Evolutionary conservation across 2,113 vertebrate genomes (phyloP).

Genomic region (Salvator merianae): DNA sequence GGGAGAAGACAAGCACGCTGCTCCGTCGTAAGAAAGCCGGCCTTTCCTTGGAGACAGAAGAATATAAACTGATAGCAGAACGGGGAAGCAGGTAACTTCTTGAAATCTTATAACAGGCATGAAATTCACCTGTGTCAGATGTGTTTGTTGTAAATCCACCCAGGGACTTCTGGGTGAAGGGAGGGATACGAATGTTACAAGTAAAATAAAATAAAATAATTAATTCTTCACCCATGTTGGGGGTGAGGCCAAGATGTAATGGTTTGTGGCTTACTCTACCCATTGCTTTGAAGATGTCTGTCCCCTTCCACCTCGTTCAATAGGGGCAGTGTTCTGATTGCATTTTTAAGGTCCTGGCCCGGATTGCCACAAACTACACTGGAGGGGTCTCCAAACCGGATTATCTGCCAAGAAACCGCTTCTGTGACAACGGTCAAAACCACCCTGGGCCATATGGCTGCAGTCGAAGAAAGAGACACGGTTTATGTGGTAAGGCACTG

Average conservation of each 20-base stretch:
- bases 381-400: slow-evolving; percentile 44
- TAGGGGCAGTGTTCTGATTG: not conserved
- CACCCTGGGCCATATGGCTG: slow-evolving; percentile 74
- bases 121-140: too few species aligned
- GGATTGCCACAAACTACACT: slow-evolving; percentile 73
- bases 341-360: slow-evolving; percentile 78
- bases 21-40: slow-evolving; percentile 30
- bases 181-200: too few species aligned
- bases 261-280: too few species aligned
- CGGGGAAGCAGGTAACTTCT: slow-evolving; percentile 68
- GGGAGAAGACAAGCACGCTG: slow-evolving; percentile 41
- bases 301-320: too few species aligned
- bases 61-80: slow-evolving; percentile 13
- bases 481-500: slow-evolving; percentile 67
- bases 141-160: too few species aligned
- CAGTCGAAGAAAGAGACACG: slow-evolving; percentile 72
- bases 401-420: slow-evolving; percentile 66
- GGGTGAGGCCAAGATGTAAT: too few species aligned
- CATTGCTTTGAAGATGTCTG: too few species aligned
- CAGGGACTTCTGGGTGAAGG: too few species aligned
- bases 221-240: too few species aligned
- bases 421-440: slow-evolving; percentile 81
- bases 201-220: too few species aligned
- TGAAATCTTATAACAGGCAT: not conserved
- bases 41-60: slow-evolving; percentile 27